A percentile compares a stretch with the other conserved stretches of the same genome.
Conservation (phyloP, 2,888 invertebrate genomes). For the Stramonita haemastoma region DNA sequence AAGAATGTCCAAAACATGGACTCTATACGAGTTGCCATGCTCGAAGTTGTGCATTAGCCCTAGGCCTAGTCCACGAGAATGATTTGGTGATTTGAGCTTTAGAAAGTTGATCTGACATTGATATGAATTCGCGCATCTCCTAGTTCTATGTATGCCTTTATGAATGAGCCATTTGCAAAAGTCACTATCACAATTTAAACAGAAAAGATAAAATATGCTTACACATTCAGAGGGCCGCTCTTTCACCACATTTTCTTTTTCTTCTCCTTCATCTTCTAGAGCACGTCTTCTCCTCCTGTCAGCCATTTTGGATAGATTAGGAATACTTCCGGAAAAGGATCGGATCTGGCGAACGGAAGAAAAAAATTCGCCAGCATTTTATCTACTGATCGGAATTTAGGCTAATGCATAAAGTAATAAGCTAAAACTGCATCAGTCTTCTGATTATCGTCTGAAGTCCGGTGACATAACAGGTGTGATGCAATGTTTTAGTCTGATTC, state of each 20-base stretch:
- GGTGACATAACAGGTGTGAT: neutral
- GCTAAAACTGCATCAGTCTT: neutral
- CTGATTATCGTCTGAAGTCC: neutral
- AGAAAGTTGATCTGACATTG: too few species aligned
- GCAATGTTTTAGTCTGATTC: neutral
- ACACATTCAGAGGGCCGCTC: slow-evolving; percentile 60
- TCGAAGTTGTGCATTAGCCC: too few species aligned
- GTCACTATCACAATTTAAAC: neutral
- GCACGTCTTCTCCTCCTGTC: slow-evolving; percentile 54
- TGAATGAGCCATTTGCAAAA: neutral
- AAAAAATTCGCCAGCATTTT: neutral
- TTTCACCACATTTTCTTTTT: slow-evolving; percentile 41
- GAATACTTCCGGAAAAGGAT: slow-evolving; percentile 19
- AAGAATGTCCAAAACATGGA: too few species aligned
- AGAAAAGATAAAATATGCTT: slow-evolving; percentile 38
- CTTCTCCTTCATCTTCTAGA: slow-evolving; percentile 57
- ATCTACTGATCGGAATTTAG: neutral
- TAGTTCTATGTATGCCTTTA: too few species aligned
- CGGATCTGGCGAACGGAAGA: neutral
- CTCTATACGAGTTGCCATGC: too few species aligned
- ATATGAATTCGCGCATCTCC: too few species aligned
- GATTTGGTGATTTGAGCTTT: too few species aligned
- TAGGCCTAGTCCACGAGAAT: too few species aligned
- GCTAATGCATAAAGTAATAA: neutral
- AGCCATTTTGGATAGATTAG: slow-evolving; percentile 42